Percentiles rank a stretch among this genome's conserved stretches.
Conservation (phyloP, 2,113 vertebrate species). For the Pteronura brasiliensis region DNA sequence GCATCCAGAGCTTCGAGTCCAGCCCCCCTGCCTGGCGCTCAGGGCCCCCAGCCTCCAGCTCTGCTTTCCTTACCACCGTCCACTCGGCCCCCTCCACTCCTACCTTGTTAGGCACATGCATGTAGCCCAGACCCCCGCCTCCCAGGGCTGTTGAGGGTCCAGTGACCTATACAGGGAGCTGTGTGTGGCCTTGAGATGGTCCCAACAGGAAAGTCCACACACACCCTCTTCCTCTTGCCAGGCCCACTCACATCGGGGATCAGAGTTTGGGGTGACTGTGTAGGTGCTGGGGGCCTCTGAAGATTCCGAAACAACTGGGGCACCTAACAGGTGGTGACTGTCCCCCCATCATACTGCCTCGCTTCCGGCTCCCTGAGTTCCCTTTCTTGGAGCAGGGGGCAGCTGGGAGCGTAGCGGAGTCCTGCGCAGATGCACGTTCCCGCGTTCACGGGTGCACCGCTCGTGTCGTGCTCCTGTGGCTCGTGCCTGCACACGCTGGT, state of each 20-base stretch:
- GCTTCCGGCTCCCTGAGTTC: neutral
- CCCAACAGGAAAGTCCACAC: neutral
- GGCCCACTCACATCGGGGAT: neutral
- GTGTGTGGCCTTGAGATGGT: neutral
- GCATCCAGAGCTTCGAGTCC: neutral
- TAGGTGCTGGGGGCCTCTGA: neutral
- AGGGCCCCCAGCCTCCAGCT: neutral
- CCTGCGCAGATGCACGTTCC: rapidly evolving
- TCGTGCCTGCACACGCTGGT: neutral
- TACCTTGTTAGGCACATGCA: neutral
- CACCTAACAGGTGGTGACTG: neutral
- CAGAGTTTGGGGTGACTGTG: neutral
- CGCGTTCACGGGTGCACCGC: neutral
- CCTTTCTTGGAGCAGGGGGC: neutral
- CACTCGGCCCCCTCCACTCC: neutral
- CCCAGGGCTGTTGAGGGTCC: neutral
- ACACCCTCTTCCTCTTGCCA: neutral
- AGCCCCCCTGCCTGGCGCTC: neutral
- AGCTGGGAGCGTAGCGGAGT: neutral
- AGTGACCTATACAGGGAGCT: too few relatives aligned
- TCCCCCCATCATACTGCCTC: neutral
- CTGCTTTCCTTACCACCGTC: neutral
- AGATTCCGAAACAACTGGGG: neutral
- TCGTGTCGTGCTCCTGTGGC: neutral
- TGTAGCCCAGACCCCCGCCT: neutral